Base-by-base conservation (phyloP, 2,888 invertebrate genomes). In the Trichacis sp. region DNA sequence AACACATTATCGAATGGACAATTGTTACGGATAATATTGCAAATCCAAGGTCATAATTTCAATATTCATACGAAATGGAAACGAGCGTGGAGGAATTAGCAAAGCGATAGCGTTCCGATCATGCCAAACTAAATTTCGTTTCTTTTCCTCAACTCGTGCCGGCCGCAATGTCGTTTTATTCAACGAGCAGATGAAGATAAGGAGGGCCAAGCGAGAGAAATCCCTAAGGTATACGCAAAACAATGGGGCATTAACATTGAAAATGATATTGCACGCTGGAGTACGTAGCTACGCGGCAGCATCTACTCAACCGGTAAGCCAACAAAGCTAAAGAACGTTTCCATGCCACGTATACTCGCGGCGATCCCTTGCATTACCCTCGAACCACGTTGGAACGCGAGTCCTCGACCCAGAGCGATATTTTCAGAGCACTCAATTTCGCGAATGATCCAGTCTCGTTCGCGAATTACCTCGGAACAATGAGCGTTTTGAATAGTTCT, bases 161-260 rank as follows among this genome's bases (percentile, higher is more conserved):
- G 51, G 52, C 53, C 56, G 51, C 54, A 36, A 42, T 64, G 59
- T 69, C 65, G 59, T 62, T 66, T 64, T 68, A 62, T 64, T 66
- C 64, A 62, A 64, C 60, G 53, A 59, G 61, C 42, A 64, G 68
- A 64, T 58, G 24, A 54, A 64, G 64, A 64, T 60, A 65, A 66
- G 63, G 57, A 24, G 40, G 50, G 29, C 52, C 29, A 49, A 68
- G 53, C 59, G 61, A 67, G 60, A 62, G 70, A 57, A 64, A 62
- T 58, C 58, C 52, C 61, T 36, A 52, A 59, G 70, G 55, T 54
- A 57, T 57, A 60, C 51, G 50, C 63, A 67, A 72, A 65, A 72
- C 71, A 72, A 73, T 73, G 69, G 71, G 53, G 64, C 70, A 74
- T 74, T 72, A 72, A 71, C 66, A 73, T 74, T 69, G 59, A 66